Evolutionary conservation across 2,113 vertebrate genomes (phyloP), one percentile per base, ranked within the genome.

Genomic region (Himantopus leucocephalus): DNA sequence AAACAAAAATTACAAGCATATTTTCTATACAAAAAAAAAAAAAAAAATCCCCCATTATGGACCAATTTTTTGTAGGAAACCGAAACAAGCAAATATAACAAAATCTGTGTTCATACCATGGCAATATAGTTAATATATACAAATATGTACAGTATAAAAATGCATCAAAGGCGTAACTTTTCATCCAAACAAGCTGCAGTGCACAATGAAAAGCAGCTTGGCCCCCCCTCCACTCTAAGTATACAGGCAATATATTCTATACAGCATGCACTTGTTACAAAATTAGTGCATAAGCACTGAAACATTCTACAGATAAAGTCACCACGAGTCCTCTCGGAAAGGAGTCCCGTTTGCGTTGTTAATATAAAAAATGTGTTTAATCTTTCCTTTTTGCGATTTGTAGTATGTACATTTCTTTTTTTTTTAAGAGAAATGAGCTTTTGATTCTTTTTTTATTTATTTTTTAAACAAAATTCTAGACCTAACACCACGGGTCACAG

Each of bases 71-170:
- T 83, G 94, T 97, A 98, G 96, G 97, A 98, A 98, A 98, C 88
- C 14, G 52, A 98, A 98, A 97, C 97, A 96, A 96, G 97, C 97
- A 91, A 97, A 98, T 97, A 96, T 97, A 98, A 98, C 97, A 97
- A 98, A 97, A 97, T 97, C 98, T 97, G 97, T 97, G 97, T 98
- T 97, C 95, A 30, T 96, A 98, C 90, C 97, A 97, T 97, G 97
- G 97, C 84, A 86, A 96, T 98, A 96, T 74, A 97, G 97, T 97
- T 92, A 91, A 94, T 98, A 98, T 98, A 97, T 98, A 98, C 98
- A 98, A 83, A 94, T 98, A 98, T 98, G 94, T 98, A 98, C 98
- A 98, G 96, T 97, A 98, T 96, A 97, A 98, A 98, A 98, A 98
- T 94, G 95, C 96, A 95, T 84, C 90, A 93, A 97, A 97, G 93